Evolutionary conservation across 2,888 invertebrate species (phyloP), one percentile per base, ranked within the genome.

Genomic region (Rhogogaster chlorosoma): DNA sequence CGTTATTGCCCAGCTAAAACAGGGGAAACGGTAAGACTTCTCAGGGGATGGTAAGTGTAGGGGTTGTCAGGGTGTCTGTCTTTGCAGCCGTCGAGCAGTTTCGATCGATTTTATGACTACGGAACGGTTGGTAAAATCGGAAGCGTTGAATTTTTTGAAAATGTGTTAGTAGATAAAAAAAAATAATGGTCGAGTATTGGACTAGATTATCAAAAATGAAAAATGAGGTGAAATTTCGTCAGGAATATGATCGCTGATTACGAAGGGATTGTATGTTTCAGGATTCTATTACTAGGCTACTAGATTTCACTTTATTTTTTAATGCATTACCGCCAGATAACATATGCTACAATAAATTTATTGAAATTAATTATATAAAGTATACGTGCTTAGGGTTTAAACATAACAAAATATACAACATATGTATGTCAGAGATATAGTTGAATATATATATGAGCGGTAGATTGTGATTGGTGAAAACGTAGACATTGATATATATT

Each of bases 271-370:
- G 9, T 12, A 61, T 61, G 61, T 10, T 61, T 22, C 3, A 26
- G 61, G 61, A 26, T 61, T 61, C 12, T 61, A 26, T 61, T 26
- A 61, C 61, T 26, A 26, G 61, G 61, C 26, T 61, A 22, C 61
- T 53, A 53, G 22, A 61, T 61, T 61, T 61, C 3, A 12, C 26
- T 61, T 61, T 61, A 61, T 61, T 61, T 26, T 26, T 26, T 61
- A 26, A 61, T 61, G 26, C 61, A 61, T 61, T 61, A 61, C 61
- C 61, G 61, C 61, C 10, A 61, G 26, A 9, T 61, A 61, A 61
- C 26, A 29, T 49, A 77, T 29, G 77, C 77, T 77, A 77, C 45
- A 49, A 32, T 77, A 77, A 77, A 77, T 77, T 77, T 77, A 77
- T 77, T 77, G 22, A 73, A 73, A 73, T 73, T 26, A 73, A 73